phyloP scores from a whole-genome alignment of 37 sponge, comb jelly and placozoan genomes.

The Ianthella basta region DNA sequence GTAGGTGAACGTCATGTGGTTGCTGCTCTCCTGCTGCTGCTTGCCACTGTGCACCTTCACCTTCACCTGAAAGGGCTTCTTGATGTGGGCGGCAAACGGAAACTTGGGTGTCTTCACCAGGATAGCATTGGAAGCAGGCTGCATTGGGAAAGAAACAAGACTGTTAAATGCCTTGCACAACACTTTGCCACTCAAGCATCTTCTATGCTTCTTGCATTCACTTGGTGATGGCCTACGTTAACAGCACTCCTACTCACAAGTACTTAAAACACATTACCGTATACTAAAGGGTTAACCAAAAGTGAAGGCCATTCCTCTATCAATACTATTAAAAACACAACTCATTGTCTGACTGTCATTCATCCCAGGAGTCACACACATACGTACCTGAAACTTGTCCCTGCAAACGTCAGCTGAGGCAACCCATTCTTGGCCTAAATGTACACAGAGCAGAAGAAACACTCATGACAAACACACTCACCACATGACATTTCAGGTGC shows the following conservation, averaged over 20 bases:
- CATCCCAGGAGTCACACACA: background rate
- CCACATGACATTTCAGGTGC: too few species aligned
- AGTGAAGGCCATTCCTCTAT: too few species aligned
- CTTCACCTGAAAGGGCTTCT: background rate
- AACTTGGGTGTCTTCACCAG: background rate
- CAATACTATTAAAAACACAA: too few species aligned
- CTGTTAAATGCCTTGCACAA: too few species aligned
- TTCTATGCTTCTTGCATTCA: too few species aligned
- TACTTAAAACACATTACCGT: too few species aligned
- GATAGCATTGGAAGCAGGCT: conserved; percentile 28
- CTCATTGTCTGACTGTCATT: background rate
- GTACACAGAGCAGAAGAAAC: background rate
- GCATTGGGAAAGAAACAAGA: too few species aligned
- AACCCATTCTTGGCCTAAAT: conserved; percentile 21
- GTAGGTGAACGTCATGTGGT: conserved; percentile 15
- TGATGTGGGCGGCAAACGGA: background rate
- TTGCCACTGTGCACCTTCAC: conserved; percentile 11
- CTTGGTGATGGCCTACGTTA: too few species aligned
- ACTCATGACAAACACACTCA: too few species aligned
- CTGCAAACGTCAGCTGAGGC: background rate
- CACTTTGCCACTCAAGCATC: too few species aligned
- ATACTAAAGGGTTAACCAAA: too few species aligned
- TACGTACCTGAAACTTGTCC: conserved; percentile 18
- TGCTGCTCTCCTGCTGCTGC: conserved; percentile 1
- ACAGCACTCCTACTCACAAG: background rate